These are phyloP conservation scores for Drosophila siamana DNA, from an alignment of 2,888 invertebrate genomes.

Conservation along the genomic window DNA sequence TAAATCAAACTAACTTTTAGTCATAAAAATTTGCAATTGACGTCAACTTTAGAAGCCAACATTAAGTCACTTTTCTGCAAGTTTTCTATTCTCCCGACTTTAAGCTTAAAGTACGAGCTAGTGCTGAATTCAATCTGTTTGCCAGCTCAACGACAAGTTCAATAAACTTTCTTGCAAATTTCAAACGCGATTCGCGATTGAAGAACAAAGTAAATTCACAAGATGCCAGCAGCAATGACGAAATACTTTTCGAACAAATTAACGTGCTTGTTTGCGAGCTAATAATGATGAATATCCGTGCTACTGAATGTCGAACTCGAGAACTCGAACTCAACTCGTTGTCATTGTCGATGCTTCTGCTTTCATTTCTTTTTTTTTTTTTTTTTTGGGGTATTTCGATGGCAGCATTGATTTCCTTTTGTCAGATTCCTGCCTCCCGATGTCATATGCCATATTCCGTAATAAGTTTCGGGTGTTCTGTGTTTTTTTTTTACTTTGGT, in stretches of 20 bases:
- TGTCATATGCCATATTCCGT: background rate
- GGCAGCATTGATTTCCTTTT: slow-evolving; percentile 50
- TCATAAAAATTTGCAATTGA: too few relatives aligned
- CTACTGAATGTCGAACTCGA: background rate
- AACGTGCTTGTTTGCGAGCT: slow-evolving; percentile 3
- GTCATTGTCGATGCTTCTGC: too few relatives aligned
- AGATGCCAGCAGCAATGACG: slow-evolving; percentile 4
- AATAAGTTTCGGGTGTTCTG: slow-evolving; percentile 9
- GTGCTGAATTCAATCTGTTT: background rate
- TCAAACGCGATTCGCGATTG: background rate
- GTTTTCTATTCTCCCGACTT: background rate
- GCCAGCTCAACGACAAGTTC: background rate
- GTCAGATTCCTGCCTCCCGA: background rate
- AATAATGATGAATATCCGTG: slow-evolving; percentile 6
- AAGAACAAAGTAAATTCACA: slow-evolving; percentile 3
- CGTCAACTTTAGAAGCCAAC: background rate
- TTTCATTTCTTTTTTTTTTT: too few relatives aligned
- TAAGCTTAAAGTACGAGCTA: background rate
- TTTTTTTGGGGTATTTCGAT: background rate
- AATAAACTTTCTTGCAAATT: background rate
- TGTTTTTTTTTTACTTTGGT: too few relatives aligned
- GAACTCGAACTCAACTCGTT: slow-evolving; percentile 1
- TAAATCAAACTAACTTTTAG: too few relatives aligned
- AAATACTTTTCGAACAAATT: slow-evolving; percentile 12
- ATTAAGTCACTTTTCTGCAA: background rate